Evolutionary conservation across 53 echinoderm and acorn worm genomes (phyloP), one percentile per base, ranked within the genome.

Genomic region (Arbacia lixula): DNA sequence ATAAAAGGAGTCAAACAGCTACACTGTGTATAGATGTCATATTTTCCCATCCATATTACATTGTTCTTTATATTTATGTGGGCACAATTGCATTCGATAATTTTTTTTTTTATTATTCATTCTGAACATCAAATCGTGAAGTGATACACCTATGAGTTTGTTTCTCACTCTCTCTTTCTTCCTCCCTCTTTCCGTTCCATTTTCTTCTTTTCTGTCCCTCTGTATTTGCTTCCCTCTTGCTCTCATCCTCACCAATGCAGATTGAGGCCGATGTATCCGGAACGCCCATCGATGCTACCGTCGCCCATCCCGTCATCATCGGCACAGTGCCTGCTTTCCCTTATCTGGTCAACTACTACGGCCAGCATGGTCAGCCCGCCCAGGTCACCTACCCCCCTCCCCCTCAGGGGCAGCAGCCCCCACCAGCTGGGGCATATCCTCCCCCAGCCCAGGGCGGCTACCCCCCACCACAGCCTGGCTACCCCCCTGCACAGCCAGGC

Each of bases 251-350:
- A 30, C 12, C 26, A 72, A 60, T 10, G n/a, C 84, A 88, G 88
- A 71, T 83, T 37, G 88, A 84, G 65, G 88, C 62, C 14, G 88
- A 88, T 60, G 64, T 88, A 6, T 57, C 71, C 27, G 64, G 71
- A 30, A 88, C 88, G 19, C 84, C 88, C 14, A 68, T 88, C 19
- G 88, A 88, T 63, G 64, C 63, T 29, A 72, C 82, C 3, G 53
- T 88, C 3, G 42, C 22, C 12, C 36, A 84, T 11, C 88, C 83
- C 19, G 41, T 88, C 26, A 32, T 63, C 51, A 84, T 88, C 8
- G 88, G 88, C 12, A 88, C 83, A 19, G 39, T 88, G 38, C 88
- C 88, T 26, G 78, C 77, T 6, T 74, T 77, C 4, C 78, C 74
- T 51, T 53, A 74, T 30, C 43, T 69, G 2, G 74, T 74, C 26